These are phyloP conservation scores for Phortica okadai DNA, from an alignment of 2,888 invertebrate species.

Conservation along the genomic window DNA sequence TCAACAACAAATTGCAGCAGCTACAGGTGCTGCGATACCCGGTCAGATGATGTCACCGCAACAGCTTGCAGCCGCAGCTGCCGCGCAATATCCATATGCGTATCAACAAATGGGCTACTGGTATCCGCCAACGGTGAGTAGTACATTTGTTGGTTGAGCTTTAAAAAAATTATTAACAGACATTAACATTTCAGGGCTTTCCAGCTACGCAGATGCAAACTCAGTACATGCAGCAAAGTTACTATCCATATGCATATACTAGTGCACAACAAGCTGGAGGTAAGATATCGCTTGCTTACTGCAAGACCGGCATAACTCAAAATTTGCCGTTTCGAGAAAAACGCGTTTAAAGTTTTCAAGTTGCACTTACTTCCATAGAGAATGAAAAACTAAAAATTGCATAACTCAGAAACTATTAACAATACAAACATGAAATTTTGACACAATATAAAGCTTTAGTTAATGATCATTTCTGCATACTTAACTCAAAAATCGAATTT, in stretches of 20 bases:
- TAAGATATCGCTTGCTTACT: too few species aligned
- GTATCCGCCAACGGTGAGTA: constrained; percentile 86
- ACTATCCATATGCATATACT: constrained; percentile 83
- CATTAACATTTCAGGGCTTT: constrained; percentile 78
- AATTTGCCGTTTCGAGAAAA: too few species aligned
- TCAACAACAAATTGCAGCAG: constrained; percentile 73
- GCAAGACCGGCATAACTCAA: too few species aligned
- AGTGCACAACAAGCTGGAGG: constrained; percentile 85
- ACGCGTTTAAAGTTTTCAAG: too few species aligned
- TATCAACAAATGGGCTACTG: constrained; percentile 95
- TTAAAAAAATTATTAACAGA: constrained; percentile 5
- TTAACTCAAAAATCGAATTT: too few species aligned
- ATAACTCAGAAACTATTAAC: too few species aligned
- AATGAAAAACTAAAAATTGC: too few species aligned
- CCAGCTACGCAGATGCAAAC: constrained; percentile 85
- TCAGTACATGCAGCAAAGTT: constrained; percentile 88
- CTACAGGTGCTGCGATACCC: constrained; percentile 69
- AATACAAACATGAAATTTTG: too few species aligned
- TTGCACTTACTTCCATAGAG: too few species aligned
- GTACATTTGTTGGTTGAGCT: neutral
- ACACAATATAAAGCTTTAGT: too few species aligned
- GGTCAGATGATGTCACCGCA: constrained; percentile 80
- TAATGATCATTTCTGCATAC: too few species aligned
- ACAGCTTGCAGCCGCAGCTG: constrained; percentile 71
- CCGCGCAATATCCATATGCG: constrained; percentile 89